Base-by-base conservation (phyloP, 2,888 invertebrate species). In the Ophonus ardosiacus region DNA sequence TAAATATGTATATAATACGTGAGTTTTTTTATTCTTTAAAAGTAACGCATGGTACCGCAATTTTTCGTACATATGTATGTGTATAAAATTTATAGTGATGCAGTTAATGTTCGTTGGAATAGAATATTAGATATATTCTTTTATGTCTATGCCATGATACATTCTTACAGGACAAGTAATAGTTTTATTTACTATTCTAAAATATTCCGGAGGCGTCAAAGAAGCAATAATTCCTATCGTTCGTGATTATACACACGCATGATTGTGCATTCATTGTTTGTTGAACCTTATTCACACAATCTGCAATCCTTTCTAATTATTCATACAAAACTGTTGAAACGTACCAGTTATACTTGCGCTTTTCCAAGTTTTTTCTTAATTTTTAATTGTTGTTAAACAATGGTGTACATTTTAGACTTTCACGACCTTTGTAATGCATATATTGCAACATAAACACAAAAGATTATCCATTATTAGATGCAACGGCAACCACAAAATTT, bases 351-450 rank as follows among this genome's bases (percentile, higher is more conserved):
- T 78, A 59, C 31, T 78, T 78, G 78, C 78, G 78, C 59, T 78
- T 78, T 78, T 78, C 78, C 56, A 78, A 24, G 57, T 78, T 78
- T 78, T 76, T 78, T 78, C 78, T 78, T 78, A 78, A 78, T 78
- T 78, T 78, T 57, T 78, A 78, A 78, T 78, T 78, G 78, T 78
- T 59, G 78, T 59, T 78, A 57, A 78, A 78, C 78, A 78, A 78
- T 78, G 31, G 78, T 78, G 78, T 78, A 57, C 21, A 78, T 78
- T 78, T 78, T 56, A 78, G 31, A 78, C 78, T 78, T 78, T 78
- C 78, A 78, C 78, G 78, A 57, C 78, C 78, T 78, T 78, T 78
- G 59, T 24, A 78, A 76, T 76, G n/a, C 18, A 76, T 17, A 56
- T 7, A 78, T 74, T 74, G 71, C 71, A 74, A 74, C 40, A 71